Evolutionary conservation across 2,113 vertebrate species (phyloP).

Genomic region (Amphiprion percula): DNA sequence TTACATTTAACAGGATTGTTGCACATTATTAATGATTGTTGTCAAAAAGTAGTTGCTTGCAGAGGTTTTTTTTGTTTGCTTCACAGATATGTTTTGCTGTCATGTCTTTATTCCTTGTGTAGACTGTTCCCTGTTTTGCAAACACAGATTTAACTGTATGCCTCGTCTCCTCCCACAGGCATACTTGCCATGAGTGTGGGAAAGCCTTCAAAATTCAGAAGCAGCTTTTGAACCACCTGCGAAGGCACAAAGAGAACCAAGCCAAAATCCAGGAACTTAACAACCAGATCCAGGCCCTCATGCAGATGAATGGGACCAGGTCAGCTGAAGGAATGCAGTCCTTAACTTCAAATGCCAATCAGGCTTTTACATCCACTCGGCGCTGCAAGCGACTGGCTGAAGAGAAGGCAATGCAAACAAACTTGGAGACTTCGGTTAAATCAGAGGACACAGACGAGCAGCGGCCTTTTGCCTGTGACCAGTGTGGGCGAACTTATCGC

Average conservation of each 20-base stretch:
- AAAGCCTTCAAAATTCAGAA: conserved; percentile 91
- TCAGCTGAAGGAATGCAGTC: conserved; percentile 65
- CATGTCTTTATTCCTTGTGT: neutral
- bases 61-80: conserved; percentile 1
- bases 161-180: conserved; percentile 62
- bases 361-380: conserved; percentile 32
- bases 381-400: conserved; percentile 50
- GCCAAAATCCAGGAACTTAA: conserved; percentile 85
- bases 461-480: conserved; percentile 88
- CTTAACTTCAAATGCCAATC: conserved; percentile 54
- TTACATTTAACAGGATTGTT: neutral
- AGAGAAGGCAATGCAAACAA: conserved; percentile 32
- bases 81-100: conserved; percentile 17
- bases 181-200: conserved; percentile 86
- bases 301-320: conserved; percentile 79
- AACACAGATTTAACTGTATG: conserved; percentile 26
- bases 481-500: conserved; percentile 91
- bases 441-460: conserved; percentile 62
- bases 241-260: conserved; percentile 86
- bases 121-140: conserved; percentile 15
- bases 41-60: neutral
- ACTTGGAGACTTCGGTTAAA: conserved; percentile 53
- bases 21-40: neutral
- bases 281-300: conserved; percentile 83
- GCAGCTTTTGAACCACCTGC: conserved; percentile 89